Evolutionary conservation across 2,888 invertebrate genomes (phyloP).

Genomic region (Drymonia ruficornis): DNA sequence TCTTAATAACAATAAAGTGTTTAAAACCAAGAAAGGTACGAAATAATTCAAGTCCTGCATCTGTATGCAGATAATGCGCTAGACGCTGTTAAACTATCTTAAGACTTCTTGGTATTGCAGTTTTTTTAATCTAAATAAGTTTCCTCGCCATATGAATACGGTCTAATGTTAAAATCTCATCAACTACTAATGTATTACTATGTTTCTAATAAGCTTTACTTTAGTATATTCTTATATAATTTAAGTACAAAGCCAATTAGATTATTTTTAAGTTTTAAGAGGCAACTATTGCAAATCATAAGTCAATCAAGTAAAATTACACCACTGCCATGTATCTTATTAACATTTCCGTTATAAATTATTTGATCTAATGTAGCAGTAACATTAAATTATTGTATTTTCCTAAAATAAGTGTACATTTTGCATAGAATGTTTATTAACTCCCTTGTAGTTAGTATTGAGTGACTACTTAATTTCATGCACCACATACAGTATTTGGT

Average conservation of each 20-base stretch:
- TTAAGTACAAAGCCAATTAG: no score
- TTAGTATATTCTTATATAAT: not conserved
- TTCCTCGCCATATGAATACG: not conserved
- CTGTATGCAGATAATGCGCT: no score
- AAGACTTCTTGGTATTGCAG: no score
- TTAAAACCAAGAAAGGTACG: no score
- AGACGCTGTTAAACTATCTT: no score
- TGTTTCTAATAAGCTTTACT: constrained; percentile 1
- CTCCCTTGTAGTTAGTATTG: constrained; percentile 45
- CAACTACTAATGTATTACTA: not conserved
- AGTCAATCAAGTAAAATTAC: constrained; percentile 25
- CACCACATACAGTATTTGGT: constrained; percentile 51
- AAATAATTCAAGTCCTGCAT: no score
- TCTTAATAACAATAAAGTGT: no score
- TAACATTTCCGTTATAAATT: constrained; percentile 31
- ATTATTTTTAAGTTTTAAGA: not conserved
- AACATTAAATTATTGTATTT: constrained; percentile 56
- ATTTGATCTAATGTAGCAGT: constrained; percentile 32
- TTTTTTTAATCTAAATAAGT: no score
- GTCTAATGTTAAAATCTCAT: not conserved
- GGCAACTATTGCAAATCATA: not conserved
- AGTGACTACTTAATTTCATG: constrained; percentile 54
- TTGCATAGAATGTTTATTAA: constrained; percentile 52
- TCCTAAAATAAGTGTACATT: constrained; percentile 62
- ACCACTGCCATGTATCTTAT: constrained; percentile 45